Base-by-base conservation (phyloP, 2,113 vertebrate species). In the Megaleporinus macrocephalus region DNA sequence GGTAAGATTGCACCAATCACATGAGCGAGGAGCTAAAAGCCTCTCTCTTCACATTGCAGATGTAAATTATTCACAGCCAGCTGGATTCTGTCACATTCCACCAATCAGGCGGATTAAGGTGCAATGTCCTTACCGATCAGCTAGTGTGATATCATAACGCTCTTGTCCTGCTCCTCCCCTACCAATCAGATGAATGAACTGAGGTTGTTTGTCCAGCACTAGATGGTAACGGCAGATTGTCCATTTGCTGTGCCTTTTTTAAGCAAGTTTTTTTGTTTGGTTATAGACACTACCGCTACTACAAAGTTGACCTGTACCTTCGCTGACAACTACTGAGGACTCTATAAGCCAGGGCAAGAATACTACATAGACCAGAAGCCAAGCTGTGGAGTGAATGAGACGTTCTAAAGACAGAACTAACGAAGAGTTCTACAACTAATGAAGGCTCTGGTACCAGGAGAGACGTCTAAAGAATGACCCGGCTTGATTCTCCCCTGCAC, bases 381-480 rank as follows among this genome's bases (percentile, higher is more conserved):
- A 15, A 63, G 61, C 27, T 53, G 1, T 53, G 51, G 18, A 53
- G 5, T 53, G 51, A 22, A 57, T 6, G 22, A 76, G 20, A 3
- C 30, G 0, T 41, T 29, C 16, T 26, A 55, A 24, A 11, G 41
- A 5, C 14, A 72, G 68, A 61, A 57, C 71, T 16, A 16, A 87
- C 69, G 53, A 87, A 73, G 70, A 92, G 87, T 59, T 89, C 80
- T 84, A 72, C 36, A 76, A 83, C 85, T 80, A 87, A 81, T 49
- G 26, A 70, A 51, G 65, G 86, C 49, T 77, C 73, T 82, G 63
- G 36, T 30, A 82, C 61, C 84, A 33, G n/a, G 70, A 84, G 79
- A 47, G 69, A 55, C 61, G 88, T 86, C 29, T 79, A 73, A 71
- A 89, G 75, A 73, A 93, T 94, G 93, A 94, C 93, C 76, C 88